A percentile compares a stretch with the other conserved stretches of the same genome.
Conservation (phyloP, 2,797 vertebrate genomes). For the Chaunax sp. region DNA sequence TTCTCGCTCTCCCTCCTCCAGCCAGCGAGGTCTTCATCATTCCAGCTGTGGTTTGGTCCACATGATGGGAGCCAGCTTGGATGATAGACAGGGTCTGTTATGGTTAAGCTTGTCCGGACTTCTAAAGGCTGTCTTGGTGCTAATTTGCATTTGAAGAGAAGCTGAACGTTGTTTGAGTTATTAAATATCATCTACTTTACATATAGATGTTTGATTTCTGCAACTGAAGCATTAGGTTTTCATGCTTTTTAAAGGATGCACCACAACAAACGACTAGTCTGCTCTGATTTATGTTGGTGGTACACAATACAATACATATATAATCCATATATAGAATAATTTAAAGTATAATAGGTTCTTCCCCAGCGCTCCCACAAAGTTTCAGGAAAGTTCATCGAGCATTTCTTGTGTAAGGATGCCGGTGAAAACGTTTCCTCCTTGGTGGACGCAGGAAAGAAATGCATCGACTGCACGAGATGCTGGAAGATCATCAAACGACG, state of each 20-base stretch:
- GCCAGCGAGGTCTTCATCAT: conserved; percentile 54
- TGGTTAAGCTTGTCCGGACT: conserved; percentile 58
- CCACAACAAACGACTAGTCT: no score
- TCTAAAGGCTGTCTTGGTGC: conserved; percentile 68
- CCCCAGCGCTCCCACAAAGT: no score
- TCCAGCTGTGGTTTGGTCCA: conserved; percentile 64
- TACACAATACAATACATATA: no score
- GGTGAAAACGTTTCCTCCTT: no score
- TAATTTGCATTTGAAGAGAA: no score
- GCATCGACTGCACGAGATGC: neutral
- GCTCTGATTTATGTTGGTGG: no score
- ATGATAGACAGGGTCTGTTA: conserved; percentile 57
- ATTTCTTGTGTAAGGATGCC: no score
- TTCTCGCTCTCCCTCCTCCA: conserved; percentile 39
- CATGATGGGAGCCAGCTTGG: conserved; percentile 49
- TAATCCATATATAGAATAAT: no score
- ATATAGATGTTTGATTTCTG: neutral
- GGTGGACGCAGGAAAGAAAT: no score
- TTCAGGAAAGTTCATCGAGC: no score
- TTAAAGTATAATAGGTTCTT: no score
- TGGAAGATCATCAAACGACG: neutral
- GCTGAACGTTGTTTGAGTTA: no score
- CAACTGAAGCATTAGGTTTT: conserved; percentile 17
- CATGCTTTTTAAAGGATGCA: conserved; percentile 13
- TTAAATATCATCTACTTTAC: neutral